These are phyloP conservation scores for Amiota mariae DNA, from an alignment of 2,888 invertebrate species.

Conservation along the genomic window DNA sequence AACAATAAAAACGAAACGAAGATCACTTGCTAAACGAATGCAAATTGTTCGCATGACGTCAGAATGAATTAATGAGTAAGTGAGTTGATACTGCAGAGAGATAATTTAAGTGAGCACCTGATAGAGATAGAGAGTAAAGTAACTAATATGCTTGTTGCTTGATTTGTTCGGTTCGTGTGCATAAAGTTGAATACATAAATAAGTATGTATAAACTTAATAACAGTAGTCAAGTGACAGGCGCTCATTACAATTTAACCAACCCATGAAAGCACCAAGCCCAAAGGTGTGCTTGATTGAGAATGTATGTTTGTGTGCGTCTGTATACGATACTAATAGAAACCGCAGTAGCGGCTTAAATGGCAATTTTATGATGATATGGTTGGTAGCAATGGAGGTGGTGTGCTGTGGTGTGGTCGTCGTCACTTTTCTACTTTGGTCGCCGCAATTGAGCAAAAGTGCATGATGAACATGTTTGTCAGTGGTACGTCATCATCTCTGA, in stretches of 20 bases:
- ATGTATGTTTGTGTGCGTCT: constrained; percentile 43
- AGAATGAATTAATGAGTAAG: background rate
- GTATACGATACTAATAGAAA: background rate
- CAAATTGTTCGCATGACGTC: constrained; percentile 21
- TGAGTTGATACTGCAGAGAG: background rate
- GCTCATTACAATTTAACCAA: background rate
- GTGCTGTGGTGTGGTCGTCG: constrained; percentile 8
- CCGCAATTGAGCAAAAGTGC: constrained; percentile 22
- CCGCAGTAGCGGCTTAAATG: background rate
- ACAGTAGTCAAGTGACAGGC: background rate
- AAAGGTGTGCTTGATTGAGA: constrained; percentile 25
- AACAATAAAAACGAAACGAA: constrained; percentile 4
- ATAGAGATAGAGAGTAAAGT: constrained; percentile 30
- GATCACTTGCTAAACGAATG: constrained; percentile 26
- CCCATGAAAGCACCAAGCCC: background rate
- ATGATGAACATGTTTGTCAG: constrained; percentile 17
- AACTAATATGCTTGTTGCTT: background rate
- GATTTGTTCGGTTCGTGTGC: background rate
- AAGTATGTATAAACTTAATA: background rate
- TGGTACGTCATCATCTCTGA: constrained; percentile 22
- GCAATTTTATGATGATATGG: background rate
- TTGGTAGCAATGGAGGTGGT: constrained; percentile 36
- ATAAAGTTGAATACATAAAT: background rate
- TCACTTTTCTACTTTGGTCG: background rate
- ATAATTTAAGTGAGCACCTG: background rate